These are phyloP conservation scores for Erpobdella octoculata DNA, from an alignment of 2,888 invertebrate species.

Conservation along the genomic window DNA sequence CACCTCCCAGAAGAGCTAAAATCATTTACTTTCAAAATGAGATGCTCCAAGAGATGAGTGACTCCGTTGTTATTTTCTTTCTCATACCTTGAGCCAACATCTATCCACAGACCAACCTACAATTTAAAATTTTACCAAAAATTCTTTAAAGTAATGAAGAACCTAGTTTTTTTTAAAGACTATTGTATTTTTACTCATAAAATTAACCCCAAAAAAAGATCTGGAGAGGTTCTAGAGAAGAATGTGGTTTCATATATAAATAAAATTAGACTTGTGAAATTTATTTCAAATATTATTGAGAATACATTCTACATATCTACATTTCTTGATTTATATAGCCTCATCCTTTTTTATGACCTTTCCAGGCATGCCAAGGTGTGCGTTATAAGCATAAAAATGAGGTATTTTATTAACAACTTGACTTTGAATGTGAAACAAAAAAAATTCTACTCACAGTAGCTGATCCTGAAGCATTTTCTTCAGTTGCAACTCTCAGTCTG, in stretches of 20 bases:
- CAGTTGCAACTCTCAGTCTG: conserved; percentile 26
- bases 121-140: conserved; percentile 18
- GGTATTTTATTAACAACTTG: not conserved
- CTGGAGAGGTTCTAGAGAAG: too few relatives aligned
- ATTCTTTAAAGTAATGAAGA: not conserved
- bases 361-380: too few relatives aligned
- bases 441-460: conserved; percentile 26
- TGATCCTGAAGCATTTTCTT: conserved; percentile 22
- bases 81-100: conserved; percentile 95
- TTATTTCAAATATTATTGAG: too few relatives aligned
- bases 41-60: conserved; percentile 97
- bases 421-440: not conserved
- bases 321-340: too few relatives aligned
- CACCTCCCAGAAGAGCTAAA: not conserved
- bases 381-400: not conserved
- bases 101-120: conserved; percentile 77
- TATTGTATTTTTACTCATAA: not conserved
- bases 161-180: not conserved
- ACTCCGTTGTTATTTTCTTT: conserved; percentile 87
- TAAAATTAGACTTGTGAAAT: too few relatives aligned
- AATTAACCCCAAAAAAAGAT: too few relatives aligned
- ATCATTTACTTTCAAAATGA: conserved; percentile 75
- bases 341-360: too few relatives aligned
- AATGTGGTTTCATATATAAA: too few relatives aligned
- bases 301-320: too few relatives aligned